Base-by-base conservation (phyloP, 1,140 invertebrate genomes). In the Lepidurus couesii region DNA sequence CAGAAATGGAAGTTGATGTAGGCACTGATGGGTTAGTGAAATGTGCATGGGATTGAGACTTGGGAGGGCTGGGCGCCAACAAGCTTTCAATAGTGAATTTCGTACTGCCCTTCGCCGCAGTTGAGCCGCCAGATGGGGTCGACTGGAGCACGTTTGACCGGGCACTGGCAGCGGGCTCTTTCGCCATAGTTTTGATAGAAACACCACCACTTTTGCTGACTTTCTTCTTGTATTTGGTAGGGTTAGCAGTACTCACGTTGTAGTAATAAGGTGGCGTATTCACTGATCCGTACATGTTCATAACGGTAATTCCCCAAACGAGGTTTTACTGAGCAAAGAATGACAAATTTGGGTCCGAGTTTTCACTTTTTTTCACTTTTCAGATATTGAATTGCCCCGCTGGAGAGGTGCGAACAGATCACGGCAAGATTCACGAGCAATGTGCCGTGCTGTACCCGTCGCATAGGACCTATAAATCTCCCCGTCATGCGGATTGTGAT, bases 61-160 rank as follows among this genome's bases (percentile, higher is more conserved):
- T 65, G 13, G 53, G 53, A 65, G 53, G 53, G 44, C 76, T 77
- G 44, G 76, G 76, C 7, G 76, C 76, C 10, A 77, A 16, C 7
- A 77, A 42, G 65, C 65, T 77, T 24, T 77, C 76, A 26, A 77
- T 77, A 11, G 76, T 77, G 21, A 77, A 77, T 65, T 65, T 65
- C 16, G 53, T 21, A 65, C 13, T 65, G 13, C 53, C 21, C 21
- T 16, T 65, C 8, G 53, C 21, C 16, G 13, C 16, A 13, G 53
- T 13, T 65, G 53, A 65, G 53, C 53, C 21, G 21, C 21, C 53
- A n/a, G 53, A 65, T n/a, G 53, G n/a, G 21, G 53, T 9, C 21
- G 13, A 65, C 16, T 21, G 16, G 53, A 65, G 21, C 21, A 21
- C 21, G 53, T 65, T 21, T 1, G 53, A 65, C 53, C 53, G 53